phyloP scores from a whole-genome alignment of 2,888 invertebrate species.

The Eristalis tenax region DNA sequence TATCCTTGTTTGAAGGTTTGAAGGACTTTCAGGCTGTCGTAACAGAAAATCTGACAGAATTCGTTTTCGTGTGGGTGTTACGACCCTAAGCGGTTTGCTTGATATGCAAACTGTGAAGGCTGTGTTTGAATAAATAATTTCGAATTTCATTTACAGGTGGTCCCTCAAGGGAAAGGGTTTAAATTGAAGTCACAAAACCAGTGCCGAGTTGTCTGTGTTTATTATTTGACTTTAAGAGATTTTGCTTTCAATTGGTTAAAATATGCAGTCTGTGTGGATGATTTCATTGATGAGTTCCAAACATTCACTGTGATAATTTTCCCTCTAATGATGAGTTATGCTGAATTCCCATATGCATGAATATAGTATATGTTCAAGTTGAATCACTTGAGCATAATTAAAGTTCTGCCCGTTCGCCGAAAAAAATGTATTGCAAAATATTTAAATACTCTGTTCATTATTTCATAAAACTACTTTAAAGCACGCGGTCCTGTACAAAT shows the following conservation, averaged over 20 bases:
- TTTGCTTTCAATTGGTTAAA: neutral
- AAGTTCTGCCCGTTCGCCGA: too few species aligned
- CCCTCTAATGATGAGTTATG: too few species aligned
- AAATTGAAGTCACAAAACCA: neutral
- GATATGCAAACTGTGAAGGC: conserved; percentile 18
- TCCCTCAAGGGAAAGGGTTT: neutral
- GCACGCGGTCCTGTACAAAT: too few species aligned
- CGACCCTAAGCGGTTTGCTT: conserved; percentile 12
- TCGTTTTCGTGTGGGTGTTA: conserved; percentile 10
- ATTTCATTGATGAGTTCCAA: too few species aligned
- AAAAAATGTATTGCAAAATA: too few species aligned
- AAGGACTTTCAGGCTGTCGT: conserved; percentile 24
- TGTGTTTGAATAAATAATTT: conserved; percentile 18
- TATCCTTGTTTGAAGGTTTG: conserved; percentile 19
- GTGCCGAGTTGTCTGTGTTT: neutral
- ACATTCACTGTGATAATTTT: too few species aligned
- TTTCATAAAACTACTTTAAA: too few species aligned
- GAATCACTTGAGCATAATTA: too few species aligned
- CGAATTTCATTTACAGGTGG: conserved; percentile 1
- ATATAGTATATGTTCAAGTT: too few species aligned
- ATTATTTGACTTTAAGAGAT: neutral
- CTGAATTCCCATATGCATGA: too few species aligned
- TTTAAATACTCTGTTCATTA: too few species aligned
- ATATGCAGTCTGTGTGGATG: too few species aligned
- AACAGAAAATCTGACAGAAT: conserved; percentile 17